Evolutionary conservation across 2,113 vertebrate genomes (phyloP), one percentile per base, ranked within the genome.

Genomic region (Mola mola): DNA sequence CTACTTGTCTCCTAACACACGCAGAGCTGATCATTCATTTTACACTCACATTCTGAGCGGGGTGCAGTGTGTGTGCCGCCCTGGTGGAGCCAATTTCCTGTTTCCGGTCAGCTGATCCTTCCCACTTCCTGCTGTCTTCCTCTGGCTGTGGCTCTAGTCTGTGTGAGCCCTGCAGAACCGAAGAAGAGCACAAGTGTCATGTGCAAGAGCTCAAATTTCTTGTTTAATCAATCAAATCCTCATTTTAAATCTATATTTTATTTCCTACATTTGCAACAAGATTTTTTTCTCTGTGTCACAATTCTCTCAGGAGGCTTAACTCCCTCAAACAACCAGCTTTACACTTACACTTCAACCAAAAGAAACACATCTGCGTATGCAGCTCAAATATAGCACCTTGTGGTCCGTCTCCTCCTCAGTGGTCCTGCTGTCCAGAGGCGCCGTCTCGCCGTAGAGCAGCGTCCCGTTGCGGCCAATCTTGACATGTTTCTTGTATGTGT

Each of bases 401-500:
- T 94, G 90, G 85, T 96, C 94, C 52, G 90, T 88, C 72, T 95
- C 95, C 61, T 95, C 95, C 78, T 94, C 95, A 0, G 90, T 75
- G 46, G 86, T 91, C 64, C 92, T 91, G 8, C 82, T 89, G 34
- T 90, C 88, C 0, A 84, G 53, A 2, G 62, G 78, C 56, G 95
- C 95, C 24, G 92, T 79, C 58, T 97, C 95, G 2, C 97, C 97
- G 1, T 95, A 99, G 26, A 92, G 84, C n/a, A 98, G 91, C 2
- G 91, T 91, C 42, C 97, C 96, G 0, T 93, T 96, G 60, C 94
- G 95, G 70, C 96, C 96, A 3, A 96, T 94, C 84, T 98, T 99
- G 72, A 97, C 95, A 38, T 96, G 96, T 63, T 96, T 99, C 87
- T 99, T 99, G 70, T 96, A 96, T 0, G 96, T 95, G 82, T 99